Evolutionary conservation across 1,140 invertebrate species (phyloP).

Genomic region (Bombus turneri): DNA sequence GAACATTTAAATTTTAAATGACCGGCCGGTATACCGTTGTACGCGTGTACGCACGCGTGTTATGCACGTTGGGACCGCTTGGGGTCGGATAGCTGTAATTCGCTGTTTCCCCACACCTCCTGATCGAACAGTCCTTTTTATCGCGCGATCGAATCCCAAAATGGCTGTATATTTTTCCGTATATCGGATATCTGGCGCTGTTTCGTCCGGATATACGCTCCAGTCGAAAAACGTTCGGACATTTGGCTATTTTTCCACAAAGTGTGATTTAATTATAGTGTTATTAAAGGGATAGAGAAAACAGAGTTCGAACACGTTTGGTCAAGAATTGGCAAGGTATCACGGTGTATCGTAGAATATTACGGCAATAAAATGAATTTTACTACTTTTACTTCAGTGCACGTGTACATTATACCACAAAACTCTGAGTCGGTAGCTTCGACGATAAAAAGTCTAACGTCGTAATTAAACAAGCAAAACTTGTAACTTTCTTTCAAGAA

Average conservation of each 20-base stretch:
- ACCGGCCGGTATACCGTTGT: constrained; percentile 43
- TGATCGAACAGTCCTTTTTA: constrained; percentile 55
- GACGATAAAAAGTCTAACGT: background rate
- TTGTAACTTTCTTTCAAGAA: background rate
- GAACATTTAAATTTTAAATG: constrained; percentile 73
- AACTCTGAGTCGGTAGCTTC: too few species aligned
- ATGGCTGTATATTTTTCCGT: constrained; percentile 42
- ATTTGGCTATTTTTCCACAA: background rate
- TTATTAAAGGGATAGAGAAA: too few species aligned
- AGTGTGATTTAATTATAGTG: too few species aligned
- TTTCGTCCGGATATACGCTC: background rate
- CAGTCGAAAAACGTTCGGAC: background rate
- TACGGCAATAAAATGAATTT: too few species aligned
- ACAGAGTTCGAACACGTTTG: too few species aligned
- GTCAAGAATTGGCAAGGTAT: too few species aligned
- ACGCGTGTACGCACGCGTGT: constrained; percentile 38
- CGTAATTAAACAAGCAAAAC: background rate
- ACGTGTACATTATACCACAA: too few species aligned
- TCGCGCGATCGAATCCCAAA: constrained; percentile 47
- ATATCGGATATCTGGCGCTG: background rate
- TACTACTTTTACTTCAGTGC: too few species aligned
- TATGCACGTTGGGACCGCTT: background rate
- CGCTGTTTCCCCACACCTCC: constrained; percentile 52
- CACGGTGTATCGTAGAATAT: too few species aligned
- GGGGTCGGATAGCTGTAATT: constrained; percentile 71